Evolutionary conservation across 2,888 invertebrate species (phyloP), one percentile per base, ranked within the genome.

Genomic region (Lithophane socia): DNA sequence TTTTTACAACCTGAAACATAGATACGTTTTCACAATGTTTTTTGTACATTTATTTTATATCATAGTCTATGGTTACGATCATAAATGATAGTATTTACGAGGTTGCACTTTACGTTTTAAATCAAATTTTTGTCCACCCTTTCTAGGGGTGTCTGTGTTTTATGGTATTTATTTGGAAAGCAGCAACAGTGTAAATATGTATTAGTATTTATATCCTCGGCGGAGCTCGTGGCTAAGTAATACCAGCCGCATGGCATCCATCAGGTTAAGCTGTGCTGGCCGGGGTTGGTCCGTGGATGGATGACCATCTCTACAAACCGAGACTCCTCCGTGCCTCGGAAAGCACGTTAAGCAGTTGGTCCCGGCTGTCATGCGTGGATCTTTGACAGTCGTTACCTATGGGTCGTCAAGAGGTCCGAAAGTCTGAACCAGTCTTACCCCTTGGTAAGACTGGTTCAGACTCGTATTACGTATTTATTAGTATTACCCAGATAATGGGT

Each of bases 41-140:
- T 93, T 92, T 92, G 79, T 89, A 84, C 80, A 82, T 86, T 87
- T 90, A 92, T 93, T 93, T 93, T 92, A 90, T 88, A 90, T 85
- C 86, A 87, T 86, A 86, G 87, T 89, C 89, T 90, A 82, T 70
- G 76, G 85, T 82, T 77, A 79, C 83, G 89, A 88, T 87, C 87
- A 74, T 87, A 83, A 84, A 88, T 89, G 90, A 90, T 91, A 83
- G 90, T 92, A 90, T 94, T 93, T 92, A 93, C 90, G 92, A 91
- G 83, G 84, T 87, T 73, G 84, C 89, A 90, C 88, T 85, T 91
- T 88, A 80, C 84, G 86, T 89, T 89, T 89, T 90, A 90, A 92
- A 89, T 90, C 88, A 87, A 75, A 83, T 80, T 86, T 78, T 83
- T 69, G 77, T 79, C 70, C 74, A 79, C 77, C 85, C 83, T 77